Evolutionary conservation across 2,797 vertebrate species (phyloP), one percentile per base, ranked within the genome.

Genomic region (Heteromormyrus szaboi): DNA sequence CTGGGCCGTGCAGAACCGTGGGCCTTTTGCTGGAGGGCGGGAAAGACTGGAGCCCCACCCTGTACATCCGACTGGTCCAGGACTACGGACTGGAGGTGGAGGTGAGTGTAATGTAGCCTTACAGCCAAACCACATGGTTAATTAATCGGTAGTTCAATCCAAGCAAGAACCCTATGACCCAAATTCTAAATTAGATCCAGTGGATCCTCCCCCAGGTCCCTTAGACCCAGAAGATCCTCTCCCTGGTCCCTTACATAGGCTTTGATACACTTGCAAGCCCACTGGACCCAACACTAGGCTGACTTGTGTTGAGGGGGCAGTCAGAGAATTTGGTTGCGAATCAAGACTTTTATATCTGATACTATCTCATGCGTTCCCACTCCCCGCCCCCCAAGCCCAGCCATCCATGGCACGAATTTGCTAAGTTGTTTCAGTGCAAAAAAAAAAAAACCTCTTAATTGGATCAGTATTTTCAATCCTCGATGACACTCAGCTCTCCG

Each of bases 21-120:
- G 97, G 98, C 0, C 95, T 99, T 91, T 94, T 93, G 92, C 95
- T 99, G 29, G 97, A 99, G 65, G 98, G 99, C 2, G 97, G 94
- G 2, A 95, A 96, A 87, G 96, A 96, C 89, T 99, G 98, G 99
- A 97, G 96, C 33, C 98, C 97, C 1, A 99, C 98, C 0, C 96
- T 99, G 86, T 98, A 98, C 94, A 99, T 99, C 89, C 95, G 97
- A 37, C 93, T 99, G 92, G 98, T 99, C 88, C 98, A 99, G 90
- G 98, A 99, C 94, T 99, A 99, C 0, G 98, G 98, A 0, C 95
- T 99, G 87, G 98, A 99, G 92, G 97, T 96, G 0, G 98, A 99
- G 97, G 98, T 99, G 87, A 48, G 89, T 41, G 12, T 46, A 88
- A 9, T 22, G 41, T 19, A 84, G 37, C 33, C 11, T 41, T 19